Percentiles rank a stretch among this genome's conserved stretches.
phyloP scores from a whole-genome alignment of 2,113 vertebrate genomes.

The Ptilonorhynchus violaceus region DNA sequence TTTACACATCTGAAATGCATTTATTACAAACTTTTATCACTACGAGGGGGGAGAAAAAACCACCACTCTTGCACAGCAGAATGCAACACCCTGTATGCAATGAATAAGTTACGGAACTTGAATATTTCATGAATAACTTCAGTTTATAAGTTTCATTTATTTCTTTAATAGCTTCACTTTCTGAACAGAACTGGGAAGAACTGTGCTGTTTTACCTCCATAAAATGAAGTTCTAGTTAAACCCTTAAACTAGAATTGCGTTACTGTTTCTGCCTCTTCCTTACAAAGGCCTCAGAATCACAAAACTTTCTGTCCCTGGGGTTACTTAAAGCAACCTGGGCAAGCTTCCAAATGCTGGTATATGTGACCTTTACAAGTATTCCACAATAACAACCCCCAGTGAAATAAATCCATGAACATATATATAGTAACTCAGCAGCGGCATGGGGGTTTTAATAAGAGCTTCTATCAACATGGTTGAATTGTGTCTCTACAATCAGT shows the following conservation, averaged over 20 bases:
- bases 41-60: neutral
- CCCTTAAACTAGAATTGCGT: neutral
- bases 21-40: neutral
- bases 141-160: neutral
- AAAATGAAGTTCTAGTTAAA: neutral
- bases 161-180: neutral
- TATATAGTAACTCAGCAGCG: neutral
- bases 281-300: neutral
- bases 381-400: neutral
- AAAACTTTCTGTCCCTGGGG: neutral
- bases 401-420: conserved; percentile 45
- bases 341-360: conserved; percentile 55
- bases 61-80: neutral
- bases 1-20: neutral
- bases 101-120: neutral
- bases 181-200: neutral
- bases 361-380: conserved; percentile 36
- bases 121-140: neutral
- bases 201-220: neutral
- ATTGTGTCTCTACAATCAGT: neutral
- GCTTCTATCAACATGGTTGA: neutral
- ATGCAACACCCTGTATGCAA: neutral
- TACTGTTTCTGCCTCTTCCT: neutral
- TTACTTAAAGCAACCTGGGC: conserved; percentile 52
- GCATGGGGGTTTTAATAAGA: neutral